Evolutionary conservation across 2,113 vertebrate genomes (phyloP), one percentile per base, ranked within the genome.

Genomic region (Leuciscus idus): DNA sequence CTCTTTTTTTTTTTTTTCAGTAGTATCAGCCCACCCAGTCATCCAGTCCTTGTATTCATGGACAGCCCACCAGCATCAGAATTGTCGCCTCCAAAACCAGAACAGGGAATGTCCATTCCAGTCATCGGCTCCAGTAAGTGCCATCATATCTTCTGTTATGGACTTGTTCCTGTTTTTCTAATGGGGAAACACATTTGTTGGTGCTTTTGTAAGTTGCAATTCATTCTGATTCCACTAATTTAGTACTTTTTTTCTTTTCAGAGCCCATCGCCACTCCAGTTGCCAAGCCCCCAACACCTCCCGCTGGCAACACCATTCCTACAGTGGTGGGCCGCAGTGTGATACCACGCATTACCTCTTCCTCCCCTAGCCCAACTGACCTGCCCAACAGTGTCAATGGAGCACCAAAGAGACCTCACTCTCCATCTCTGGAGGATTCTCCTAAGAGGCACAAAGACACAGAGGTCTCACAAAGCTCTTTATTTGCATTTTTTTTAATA

Each of bases 61-160:
- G 96, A 97, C 52, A 92, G 89, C 83, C 90, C 92, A 13, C 86
- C 91, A 46, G 68, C 43, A 30, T 26, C 92, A 3, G 85, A 87
- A 26, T 73, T 88, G 33, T 87, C 95, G 83, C 81, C 95, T 62
- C 83, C 91, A 33, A 90, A 86, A 19, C 83, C 86, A 81, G 92
- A 94, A 84, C 94, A 94, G 76, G 95, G 92, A 87, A 92, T 95
- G 17, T 95, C 95, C 64, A 92, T 96, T 91, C 94, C 97, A 48
- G 94, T 95, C 81, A 93, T 92, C 84, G 94, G 94, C 84, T 93
- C 96, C 89, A 95, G 97, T 98, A 93, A 83, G 96, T 95, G 2
- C n/a, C 68, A 19, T 43, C 76, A 39, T 28, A 23, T 76, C 7
- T 52, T 6, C 23, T 52, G 12, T 76, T 30, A 48, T 19, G 26